Base-by-base conservation (phyloP, 2,888 invertebrate genomes). In the Ceriagrion tenellum region DNA sequence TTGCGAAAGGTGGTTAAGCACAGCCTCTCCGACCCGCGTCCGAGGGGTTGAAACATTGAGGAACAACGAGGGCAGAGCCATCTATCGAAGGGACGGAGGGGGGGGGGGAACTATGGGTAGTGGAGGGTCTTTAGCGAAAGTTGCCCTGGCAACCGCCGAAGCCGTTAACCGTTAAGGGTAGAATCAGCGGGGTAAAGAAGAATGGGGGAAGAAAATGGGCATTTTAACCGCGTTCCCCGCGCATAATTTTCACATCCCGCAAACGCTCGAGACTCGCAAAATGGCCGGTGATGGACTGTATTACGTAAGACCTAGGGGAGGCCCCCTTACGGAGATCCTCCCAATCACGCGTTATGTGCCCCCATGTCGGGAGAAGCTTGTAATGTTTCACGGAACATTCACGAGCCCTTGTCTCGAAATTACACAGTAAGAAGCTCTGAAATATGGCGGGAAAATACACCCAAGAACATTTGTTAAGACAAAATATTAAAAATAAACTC, bases 161-260 rank as follows among this genome's bases (percentile, higher is more conserved):
- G 81, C 81, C 81, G 81, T 69, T 69, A 69, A n/a, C 81, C 81
- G 81, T 81, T 16, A 81, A 81, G 13, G 47, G 47, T 35, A 81
- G 81, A 81, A 81, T 81, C 81, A 18, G 81, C 47, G 74, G 93
- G 47, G n/a, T 23, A 47, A 69, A 59, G 35, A 35, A 59, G 40
- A 59, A 56, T n/a, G 40, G 56, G 10, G 23, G 3, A 40, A 59
- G 26, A 56, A 30, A 23, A 47, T 13, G 40, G n/a, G 93, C 12
- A 26, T 23, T 13, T 6, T 26, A 18, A 0, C 69, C 20, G 69
- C 35, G 18, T 10, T n/a, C 47, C 26, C 23, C 63, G 18, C 89
- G 89, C 91, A 69, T 91, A 91, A 91, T 93, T 47, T 93, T 26
- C 74, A 35, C 93, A 93, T 47, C 40, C 59, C 20, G 26, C 26